phyloP scores from a whole-genome alignment of 1,140 invertebrate species.

The Drosophila subobscura region DNA sequence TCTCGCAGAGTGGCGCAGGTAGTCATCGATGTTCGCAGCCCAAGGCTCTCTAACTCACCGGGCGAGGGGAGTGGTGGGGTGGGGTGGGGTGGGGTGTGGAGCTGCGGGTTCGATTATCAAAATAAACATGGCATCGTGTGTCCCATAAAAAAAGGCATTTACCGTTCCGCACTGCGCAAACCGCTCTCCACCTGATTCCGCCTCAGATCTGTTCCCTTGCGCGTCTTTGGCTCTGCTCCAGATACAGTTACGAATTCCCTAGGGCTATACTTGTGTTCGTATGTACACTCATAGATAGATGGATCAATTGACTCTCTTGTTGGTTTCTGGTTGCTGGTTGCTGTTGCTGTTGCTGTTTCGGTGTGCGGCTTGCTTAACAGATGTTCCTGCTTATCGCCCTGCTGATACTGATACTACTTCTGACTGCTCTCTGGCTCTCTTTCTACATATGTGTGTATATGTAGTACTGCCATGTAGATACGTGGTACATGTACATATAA shows the following conservation, averaged over 20 bases:
- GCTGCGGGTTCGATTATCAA: conserved; percentile 16
- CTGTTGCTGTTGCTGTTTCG: conserved; percentile 23
- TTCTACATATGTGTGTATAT: too few species aligned
- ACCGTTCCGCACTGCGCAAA: too few species aligned
- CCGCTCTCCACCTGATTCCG: conserved; percentile 10
- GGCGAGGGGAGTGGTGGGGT: too few species aligned
- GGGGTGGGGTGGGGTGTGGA: too few species aligned
- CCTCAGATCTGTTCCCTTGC: conserved; percentile 10
- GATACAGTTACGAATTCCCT: conserved; percentile 35
- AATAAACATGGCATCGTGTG: conserved; percentile 29
- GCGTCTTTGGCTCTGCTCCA: conserved; percentile 34
- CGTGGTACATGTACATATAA: too few species aligned
- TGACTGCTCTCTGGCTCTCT: conserved; percentile 3
- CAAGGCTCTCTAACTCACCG: not conserved
- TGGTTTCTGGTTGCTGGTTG: conserved; percentile 4
- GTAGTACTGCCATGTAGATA: too few species aligned
- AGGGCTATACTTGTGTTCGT: conserved; percentile 16
- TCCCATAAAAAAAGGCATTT: conserved; percentile 1
- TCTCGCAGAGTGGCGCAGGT: conserved; percentile 7
- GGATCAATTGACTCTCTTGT: conserved; percentile 34
- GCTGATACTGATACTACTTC: conserved; percentile 20
- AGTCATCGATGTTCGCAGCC: not conserved
- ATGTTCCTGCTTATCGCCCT: conserved; percentile 42
- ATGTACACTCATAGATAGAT: conserved; percentile 17
- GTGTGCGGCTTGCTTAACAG: conserved; percentile 45